phyloP scores from a whole-genome alignment of 2,797 vertebrate genomes.

The Furcifer pardalis region DNA sequence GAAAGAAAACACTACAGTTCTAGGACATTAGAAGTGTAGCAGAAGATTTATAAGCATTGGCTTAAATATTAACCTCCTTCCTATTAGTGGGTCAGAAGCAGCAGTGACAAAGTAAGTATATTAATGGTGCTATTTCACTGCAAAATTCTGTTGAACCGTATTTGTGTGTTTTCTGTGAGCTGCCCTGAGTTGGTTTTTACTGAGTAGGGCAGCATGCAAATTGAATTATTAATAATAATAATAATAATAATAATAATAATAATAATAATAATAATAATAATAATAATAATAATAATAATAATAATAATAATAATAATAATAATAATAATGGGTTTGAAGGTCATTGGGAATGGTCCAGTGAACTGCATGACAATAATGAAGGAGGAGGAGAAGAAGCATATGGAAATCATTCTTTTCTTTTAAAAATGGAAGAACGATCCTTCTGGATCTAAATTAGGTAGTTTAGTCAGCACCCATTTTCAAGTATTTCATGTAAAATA shows the following conservation, averaged over 20 bases:
- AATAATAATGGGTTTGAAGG: background rate
- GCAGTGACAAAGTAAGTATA: background rate
- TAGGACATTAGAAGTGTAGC: background rate
- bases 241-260: no score
- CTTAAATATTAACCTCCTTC: background rate
- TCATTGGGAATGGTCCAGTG: background rate
- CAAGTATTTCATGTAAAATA: background rate
- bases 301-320: no score
- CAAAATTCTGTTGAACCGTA: no score
- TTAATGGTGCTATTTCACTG: background rate
- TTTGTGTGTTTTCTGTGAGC: no score
- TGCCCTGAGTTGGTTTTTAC: no score
- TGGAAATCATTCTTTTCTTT: background rate
- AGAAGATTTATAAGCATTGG: background rate
- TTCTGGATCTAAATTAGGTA: no score
- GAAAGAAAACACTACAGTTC: background rate
- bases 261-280: no score
- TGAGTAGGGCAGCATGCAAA: no score
- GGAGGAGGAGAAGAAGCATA: no score
- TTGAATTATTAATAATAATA: no score
- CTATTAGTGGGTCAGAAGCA: background rate
- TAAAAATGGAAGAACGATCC: background rate
- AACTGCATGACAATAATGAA: no score
- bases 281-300: no score
- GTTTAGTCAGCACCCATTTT: background rate